Conservation (phyloP, 2,888 invertebrate species). For the Euzophera pinguis region DNA sequence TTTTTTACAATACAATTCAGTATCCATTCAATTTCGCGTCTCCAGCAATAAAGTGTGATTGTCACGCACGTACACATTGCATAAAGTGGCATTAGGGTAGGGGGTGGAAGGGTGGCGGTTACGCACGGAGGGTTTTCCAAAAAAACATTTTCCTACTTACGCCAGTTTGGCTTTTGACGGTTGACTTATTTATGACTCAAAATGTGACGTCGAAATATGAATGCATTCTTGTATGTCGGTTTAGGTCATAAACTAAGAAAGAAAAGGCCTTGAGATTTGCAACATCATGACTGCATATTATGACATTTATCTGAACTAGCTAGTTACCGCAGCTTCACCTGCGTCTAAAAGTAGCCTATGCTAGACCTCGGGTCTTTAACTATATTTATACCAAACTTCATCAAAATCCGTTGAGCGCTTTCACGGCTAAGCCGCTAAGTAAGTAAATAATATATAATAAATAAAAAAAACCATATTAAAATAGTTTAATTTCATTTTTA, state of each 20-base stretch:
- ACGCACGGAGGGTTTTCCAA: slow-evolving; percentile 62
- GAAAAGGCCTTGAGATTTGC: no score
- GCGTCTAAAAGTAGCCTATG: no score
- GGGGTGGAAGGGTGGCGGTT: slow-evolving; percentile 33
- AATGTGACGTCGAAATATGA: slow-evolving; percentile 6
- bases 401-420: no score
- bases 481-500: no score
- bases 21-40: slow-evolving; percentile 66
- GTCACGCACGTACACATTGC: slow-evolving; percentile 76
- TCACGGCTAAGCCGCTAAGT: no score
- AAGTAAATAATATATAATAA: no score
- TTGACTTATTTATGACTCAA: slow-evolving; percentile 11
- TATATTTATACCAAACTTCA: no score
- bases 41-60: slow-evolving; percentile 68
- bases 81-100: slow-evolving; percentile 50
- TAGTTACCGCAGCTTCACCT: no score
- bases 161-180: slow-evolving; percentile 25
- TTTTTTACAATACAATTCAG: slow-evolving; percentile 26
- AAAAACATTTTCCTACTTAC: slow-evolving; percentile 50
- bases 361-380: no score
- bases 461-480: no score
- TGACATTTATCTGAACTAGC: no score
- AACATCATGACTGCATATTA: no score
- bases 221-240: background rate
- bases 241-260: background rate